Conservation (phyloP, 1,140 invertebrate species). For the Bombus soroeensis region DNA sequence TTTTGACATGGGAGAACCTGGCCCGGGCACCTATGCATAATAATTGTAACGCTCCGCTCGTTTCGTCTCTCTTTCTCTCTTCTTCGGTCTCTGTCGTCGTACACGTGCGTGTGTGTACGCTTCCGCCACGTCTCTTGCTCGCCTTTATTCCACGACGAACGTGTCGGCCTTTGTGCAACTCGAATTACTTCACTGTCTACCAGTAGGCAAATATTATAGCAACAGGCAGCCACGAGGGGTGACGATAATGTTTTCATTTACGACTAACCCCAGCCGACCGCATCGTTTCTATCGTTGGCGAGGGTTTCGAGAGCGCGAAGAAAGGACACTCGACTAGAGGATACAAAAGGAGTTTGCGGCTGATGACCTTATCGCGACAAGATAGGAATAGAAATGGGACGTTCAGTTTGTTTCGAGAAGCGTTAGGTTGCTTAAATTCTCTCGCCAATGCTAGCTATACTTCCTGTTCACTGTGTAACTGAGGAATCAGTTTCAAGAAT, state of each 20-base stretch:
- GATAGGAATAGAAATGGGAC: too few relatives aligned
- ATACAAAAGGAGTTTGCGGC: background rate
- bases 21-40: conserved; percentile 74
- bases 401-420: too few relatives aligned
- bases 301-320: background rate
- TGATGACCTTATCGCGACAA: background rate
- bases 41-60: conserved; percentile 72
- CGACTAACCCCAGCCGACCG: conserved; percentile 58
- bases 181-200: conserved; percentile 76
- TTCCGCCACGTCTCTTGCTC: conserved; percentile 39
- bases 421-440: too few relatives aligned
- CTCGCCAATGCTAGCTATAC: too few relatives aligned
- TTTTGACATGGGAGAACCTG: conserved; percentile 82
- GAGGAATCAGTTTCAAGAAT: too few relatives aligned
- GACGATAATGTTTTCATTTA: conserved; percentile 80
- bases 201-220: conserved; percentile 80
- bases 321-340: background rate
- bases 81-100: background rate
- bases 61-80: background rate
- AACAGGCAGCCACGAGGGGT: conserved; percentile 74
- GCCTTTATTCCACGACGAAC: conserved; percentile 54
- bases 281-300: conserved; percentile 29
- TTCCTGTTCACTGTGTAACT: too few relatives aligned
- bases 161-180: conserved; percentile 69
- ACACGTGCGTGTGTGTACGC: conserved; percentile 24